A percentile compares a stretch with the other conserved stretches of the same genome.
These are phyloP conservation scores for Epinotia nisella DNA, from an alignment of 2,888 invertebrate genomes.

Conservation along the genomic window DNA sequence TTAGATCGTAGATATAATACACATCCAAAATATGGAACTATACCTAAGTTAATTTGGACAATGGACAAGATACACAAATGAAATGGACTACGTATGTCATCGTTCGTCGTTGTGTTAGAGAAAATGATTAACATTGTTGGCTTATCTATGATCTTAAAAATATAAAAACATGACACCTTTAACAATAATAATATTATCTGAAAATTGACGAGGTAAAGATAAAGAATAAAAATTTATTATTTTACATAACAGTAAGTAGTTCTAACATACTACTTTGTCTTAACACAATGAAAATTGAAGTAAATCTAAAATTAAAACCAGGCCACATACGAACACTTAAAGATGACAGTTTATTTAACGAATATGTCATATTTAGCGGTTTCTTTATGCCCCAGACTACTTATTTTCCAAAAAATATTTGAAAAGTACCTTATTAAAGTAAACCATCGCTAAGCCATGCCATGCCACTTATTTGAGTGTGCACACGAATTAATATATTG, in stretches of 20 bases:
- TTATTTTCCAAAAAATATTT: not conserved
- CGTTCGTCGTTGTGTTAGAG: constrained; percentile 53
- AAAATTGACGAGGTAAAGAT: constrained; percentile 74
- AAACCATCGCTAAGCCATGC: not conserved
- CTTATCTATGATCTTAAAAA: constrained; percentile 71
- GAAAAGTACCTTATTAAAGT: not conserved
- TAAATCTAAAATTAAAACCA: constrained; percentile 12
- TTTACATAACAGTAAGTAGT: constrained; percentile 71
- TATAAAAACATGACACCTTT: constrained; percentile 73
- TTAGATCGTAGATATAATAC: constrained; percentile 80
- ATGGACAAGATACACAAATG: constrained; percentile 79
- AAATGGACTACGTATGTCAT: constrained; percentile 72
- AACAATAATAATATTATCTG: constrained; percentile 81
- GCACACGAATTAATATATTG: not conserved
- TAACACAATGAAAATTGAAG: constrained; percentile 33
- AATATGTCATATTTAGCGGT: not conserved
- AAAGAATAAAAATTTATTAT: constrained; percentile 82
- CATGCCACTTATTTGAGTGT: not conserved
- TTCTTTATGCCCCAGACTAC: not conserved
- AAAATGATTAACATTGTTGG: constrained; percentile 72
- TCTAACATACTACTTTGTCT: constrained; percentile 41
- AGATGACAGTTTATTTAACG: not conserved
- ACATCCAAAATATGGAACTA: constrained; percentile 84
- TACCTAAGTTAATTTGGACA: constrained; percentile 82
- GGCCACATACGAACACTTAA: constrained; percentile 1